These are phyloP conservation scores for Pissodes strobi DNA, from an alignment of 1,140 invertebrate species.

Conservation along the genomic window DNA sequence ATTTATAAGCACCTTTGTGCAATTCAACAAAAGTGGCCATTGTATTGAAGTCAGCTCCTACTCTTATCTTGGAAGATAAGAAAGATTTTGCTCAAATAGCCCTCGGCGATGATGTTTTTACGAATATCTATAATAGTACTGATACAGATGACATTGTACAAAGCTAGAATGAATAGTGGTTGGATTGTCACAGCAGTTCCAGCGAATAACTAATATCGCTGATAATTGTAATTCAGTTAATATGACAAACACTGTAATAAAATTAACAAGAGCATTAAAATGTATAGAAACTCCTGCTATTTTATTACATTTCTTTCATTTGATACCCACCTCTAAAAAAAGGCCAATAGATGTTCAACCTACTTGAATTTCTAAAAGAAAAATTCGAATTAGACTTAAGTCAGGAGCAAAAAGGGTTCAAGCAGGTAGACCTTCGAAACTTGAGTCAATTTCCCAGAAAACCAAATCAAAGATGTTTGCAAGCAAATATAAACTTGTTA, in stretches of 20 bases:
- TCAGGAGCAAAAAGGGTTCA: too few relatives aligned
- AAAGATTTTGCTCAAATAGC: too few relatives aligned
- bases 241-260: too few relatives aligned
- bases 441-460: conserved; percentile 7
- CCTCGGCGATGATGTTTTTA: conserved; percentile 15
- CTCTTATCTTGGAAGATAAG: too few relatives aligned
- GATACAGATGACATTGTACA: conserved; percentile 8
- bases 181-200: conserved; percentile 13
- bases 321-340: too few relatives aligned
- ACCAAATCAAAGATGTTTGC: neutral
- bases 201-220: too few relatives aligned
- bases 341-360: conserved; percentile 5
- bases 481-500: neutral
- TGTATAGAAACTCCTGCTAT: neutral
- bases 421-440: conserved; percentile 1
- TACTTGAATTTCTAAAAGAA: too few relatives aligned
- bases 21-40: conserved; percentile 10
- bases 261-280: conserved; percentile 13
- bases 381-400: too few relatives aligned
- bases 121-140: neutral
- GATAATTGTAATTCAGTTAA: too few relatives aligned
- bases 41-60: too few relatives aligned
- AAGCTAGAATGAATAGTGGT: conserved; percentile 1
- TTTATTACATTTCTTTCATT: too few relatives aligned
- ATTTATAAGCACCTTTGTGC: conserved; percentile 7